Evolutionary conservation across 1,140 invertebrate genomes (phyloP), one percentile per base, ranked within the genome.

Genomic region (Cotesia vestalis): DNA sequence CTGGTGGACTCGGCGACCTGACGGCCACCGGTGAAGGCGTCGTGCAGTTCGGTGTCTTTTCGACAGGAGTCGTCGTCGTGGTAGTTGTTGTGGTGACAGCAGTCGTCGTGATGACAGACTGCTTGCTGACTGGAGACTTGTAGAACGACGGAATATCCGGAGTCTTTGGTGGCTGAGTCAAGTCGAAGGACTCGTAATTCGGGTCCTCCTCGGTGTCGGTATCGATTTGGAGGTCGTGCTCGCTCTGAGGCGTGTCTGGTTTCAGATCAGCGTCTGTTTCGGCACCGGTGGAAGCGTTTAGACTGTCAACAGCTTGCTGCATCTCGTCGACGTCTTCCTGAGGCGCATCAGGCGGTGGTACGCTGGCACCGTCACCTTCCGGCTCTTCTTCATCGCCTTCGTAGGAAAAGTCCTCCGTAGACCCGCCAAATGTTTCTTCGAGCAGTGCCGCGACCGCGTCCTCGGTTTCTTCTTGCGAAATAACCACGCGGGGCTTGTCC

Each of bases 381-480:
- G 75, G 83, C 82, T 86, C 84, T 6, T 84, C 84, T 73, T 83
- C 81, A 35, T 86, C 82, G 12, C 88, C 88, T 66, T 89, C 87
- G 71, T 86, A 85, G 0, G 88, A 85, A 35, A 88, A 89, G 66
- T 90, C 88, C 68, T 90, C 89, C 6, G 88, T 84, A 4, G 87
- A 87, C 0, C 84, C 89, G 5, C 92, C 92, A 81, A 95, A 95
- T 69, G 94, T 94, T 83, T 95, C 94, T 46, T 93, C 93, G 27
- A 96, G 82, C 4, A 97, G 83, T 5, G 94, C 95, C 2, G 95
- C 95, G 0, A 97, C 95, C 0, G 95, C 95, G 84, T 96, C 95
- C 80, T 95, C 94, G 0, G 95, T 97, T 86, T 97, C 95, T 87
- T 96, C 95, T 85, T 96, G 94, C 0, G 94, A 96, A 76, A 96